phyloP scores from a whole-genome alignment of 2,113 vertebrate species.

The Entelurus aequoreus region DNA sequence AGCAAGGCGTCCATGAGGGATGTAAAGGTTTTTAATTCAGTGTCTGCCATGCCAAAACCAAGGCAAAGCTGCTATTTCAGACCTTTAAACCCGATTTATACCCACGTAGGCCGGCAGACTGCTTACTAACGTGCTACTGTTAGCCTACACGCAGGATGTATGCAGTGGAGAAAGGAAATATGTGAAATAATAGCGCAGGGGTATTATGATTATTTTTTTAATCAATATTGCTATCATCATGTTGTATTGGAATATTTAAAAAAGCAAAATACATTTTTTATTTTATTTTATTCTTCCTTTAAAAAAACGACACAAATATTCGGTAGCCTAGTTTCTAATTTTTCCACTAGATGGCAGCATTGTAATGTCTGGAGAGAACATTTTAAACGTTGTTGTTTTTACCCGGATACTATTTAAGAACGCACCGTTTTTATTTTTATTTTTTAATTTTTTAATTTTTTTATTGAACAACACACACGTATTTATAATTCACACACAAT shows the following conservation, averaged over 20 bases:
- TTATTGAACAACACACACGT: too few species aligned
- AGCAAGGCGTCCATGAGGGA: constrained; percentile 92
- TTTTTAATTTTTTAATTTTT: too few species aligned
- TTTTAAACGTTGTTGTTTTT: too few species aligned
- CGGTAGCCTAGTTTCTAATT: constrained; percentile 4
- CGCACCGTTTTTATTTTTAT: too few species aligned
- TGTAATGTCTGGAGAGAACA: too few species aligned
- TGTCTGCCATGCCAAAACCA: constrained; percentile 78
- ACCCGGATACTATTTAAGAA: too few species aligned
- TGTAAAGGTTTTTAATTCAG: constrained; percentile 86
- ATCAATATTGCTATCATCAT: too few species aligned
- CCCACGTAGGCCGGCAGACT: background rate
- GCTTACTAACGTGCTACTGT: background rate
- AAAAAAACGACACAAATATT: background rate
- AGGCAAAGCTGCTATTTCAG: background rate
- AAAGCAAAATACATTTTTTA: too few species aligned
- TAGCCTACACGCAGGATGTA: background rate
- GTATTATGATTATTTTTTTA: too few species aligned
- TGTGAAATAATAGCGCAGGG: background rate
- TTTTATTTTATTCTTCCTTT: background rate
- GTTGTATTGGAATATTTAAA: too few species aligned
- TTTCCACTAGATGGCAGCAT: constrained; percentile 27
- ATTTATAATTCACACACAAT: too few species aligned
- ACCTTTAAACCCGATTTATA: background rate
- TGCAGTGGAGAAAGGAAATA: background rate